Conservation (phyloP, 2,797 vertebrate genomes). For the Lates japonicus region DNA sequence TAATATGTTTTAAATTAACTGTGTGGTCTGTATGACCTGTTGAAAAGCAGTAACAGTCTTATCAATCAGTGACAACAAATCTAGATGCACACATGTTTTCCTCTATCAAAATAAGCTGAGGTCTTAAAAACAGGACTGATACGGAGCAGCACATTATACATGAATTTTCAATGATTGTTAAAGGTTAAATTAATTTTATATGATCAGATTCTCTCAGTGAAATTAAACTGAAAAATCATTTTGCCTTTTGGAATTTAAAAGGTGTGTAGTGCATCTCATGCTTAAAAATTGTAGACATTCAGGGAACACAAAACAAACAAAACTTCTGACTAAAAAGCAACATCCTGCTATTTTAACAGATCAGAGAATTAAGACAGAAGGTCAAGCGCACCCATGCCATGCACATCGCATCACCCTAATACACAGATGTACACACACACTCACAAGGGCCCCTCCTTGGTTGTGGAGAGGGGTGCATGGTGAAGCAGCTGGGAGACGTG, state of each 20-base stretch:
- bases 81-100: not conserved
- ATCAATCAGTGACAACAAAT: no score
- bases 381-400: conserved; percentile 60
- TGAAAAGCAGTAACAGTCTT: not conserved
- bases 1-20: not conserved
- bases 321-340: conserved; percentile 23
- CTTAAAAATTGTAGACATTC: conserved; percentile 1
- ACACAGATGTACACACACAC: conserved; percentile 43
- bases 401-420: conserved; percentile 40
- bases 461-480: conserved; percentile 67
- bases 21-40: not conserved
- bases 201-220: not conserved
- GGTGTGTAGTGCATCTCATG: not conserved
- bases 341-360: conserved; percentile 45
- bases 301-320: conserved; percentile 19
- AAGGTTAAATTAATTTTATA: not conserved
- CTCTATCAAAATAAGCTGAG: not conserved
- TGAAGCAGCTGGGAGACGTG: conserved; percentile 85
- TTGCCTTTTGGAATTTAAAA: conserved; percentile 3
- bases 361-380: conserved; percentile 67
- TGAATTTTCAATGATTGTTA: not conserved
- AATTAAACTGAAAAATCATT: not conserved
- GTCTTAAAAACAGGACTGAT: not conserved
- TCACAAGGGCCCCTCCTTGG: conserved; percentile 71
- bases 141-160: not conserved